Base-by-base conservation (phyloP, 2,113 vertebrate species). In the Elephantulus edwardii region DNA sequence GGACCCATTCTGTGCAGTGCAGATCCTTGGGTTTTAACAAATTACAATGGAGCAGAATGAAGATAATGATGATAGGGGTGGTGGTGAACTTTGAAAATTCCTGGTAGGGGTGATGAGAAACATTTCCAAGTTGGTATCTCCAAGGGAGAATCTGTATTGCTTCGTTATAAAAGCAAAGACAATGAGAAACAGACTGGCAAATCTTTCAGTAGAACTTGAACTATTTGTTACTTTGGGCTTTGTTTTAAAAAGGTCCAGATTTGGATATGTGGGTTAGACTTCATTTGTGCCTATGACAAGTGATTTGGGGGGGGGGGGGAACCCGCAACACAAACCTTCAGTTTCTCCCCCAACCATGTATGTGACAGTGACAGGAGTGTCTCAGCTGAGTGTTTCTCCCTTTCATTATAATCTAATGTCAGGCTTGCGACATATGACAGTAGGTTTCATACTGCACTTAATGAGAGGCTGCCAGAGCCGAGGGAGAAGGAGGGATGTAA, bases 391-490 rank as follows among this genome's bases (percentile, higher is more conserved):
- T 33, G n/a, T 28, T 80, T 75, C 3, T 24, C 8, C 1, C 6
- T 35, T 72, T 40, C 62, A 0, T 87, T 81, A 42, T 22, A 44
- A 35, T 2, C 1, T 72, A 16, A 71, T 90, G 86, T 87, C 82
- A 85, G 88, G 70, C 82, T 60, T 48, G 58, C 66, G 75, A 75
- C 86, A 42, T 30, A 3, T 13, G 66, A 77, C 44, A 84, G 77
- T 33, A 52, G 88, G 72, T 48, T 85, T 93, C 83, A 64, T n/a
- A 28, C 26, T 56, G 20, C 38, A 26, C 56, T 85, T 79, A 92
- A 88, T 72, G 35, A 91, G 77, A 78, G 64, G 68, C 42, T 72
- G 40, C 76, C 91, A 71, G 40, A 5, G 22, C 44, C 75, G 71
- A 28, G 40, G 28, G 82, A 89, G 82, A 90, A 60, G 56, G 20